Percentiles rank a stretch among this genome's conserved stretches.
These are phyloP conservation scores for Emys orbicularis DNA, from an alignment of 2,797 vertebrate genomes.

Conservation along the genomic window DNA sequence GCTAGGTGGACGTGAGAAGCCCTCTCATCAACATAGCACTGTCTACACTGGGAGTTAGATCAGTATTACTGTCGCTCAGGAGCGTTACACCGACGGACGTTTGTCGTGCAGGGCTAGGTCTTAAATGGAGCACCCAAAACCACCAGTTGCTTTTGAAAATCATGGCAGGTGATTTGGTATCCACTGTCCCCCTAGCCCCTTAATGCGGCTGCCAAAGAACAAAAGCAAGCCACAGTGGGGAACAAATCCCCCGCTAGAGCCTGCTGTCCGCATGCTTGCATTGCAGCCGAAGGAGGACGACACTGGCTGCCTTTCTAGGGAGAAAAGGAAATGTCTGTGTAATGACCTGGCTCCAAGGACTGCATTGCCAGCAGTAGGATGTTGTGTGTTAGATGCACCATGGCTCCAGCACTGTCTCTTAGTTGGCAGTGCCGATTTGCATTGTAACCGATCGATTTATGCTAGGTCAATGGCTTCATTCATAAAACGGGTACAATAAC, in stretches of 20 bases:
- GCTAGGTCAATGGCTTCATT: slow-evolving; percentile 1
- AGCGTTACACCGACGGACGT: neutral
- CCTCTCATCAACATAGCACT: neutral
- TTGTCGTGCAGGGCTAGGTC: neutral
- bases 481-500: slow-evolving; percentile 19
- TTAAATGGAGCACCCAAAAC: neutral
- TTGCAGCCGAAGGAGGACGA: neutral
- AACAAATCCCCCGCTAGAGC: neutral
- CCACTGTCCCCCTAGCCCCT: neutral
- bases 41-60: neutral
- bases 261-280: neutral
- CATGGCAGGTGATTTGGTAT: neutral
- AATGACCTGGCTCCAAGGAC: too few relatives aligned
- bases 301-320: too few relatives aligned
- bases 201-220: neutral
- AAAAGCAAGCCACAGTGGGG: neutral
- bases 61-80: neutral
- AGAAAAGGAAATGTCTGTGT: too few relatives aligned
- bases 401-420: neutral
- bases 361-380: neutral
- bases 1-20: neutral
- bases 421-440: neutral
- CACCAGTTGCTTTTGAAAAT: neutral
- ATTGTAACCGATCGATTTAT: accelerated
- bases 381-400: accelerated